A percentile compares a stretch with the other conserved stretches of the same genome.
Conservation (phyloP, 1,140 invertebrate species). For the Drosophila funebris region DNA sequence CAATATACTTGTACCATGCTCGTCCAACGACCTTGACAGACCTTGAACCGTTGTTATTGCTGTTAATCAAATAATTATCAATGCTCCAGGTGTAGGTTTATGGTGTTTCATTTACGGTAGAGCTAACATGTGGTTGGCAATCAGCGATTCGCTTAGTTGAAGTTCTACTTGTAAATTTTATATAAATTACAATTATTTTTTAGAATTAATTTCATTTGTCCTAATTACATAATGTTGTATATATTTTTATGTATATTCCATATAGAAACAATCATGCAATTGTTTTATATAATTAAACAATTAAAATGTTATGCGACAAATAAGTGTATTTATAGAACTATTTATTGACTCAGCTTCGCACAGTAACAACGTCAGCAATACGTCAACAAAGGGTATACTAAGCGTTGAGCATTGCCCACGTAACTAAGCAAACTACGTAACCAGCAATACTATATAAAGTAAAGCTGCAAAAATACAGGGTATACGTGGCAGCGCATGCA, state of each 20-base stretch:
- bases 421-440: not conserved
- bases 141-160: too few relatives aligned
- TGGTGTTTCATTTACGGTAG: not conserved
- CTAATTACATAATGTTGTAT: not conserved
- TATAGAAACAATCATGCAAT: not conserved
- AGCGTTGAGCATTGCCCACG: not conserved
- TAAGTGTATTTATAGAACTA: not conserved
- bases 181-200: too few relatives aligned
- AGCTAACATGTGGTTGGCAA: not conserved
- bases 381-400: not conserved
- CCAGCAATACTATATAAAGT: too few relatives aligned
- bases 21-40: conserved; percentile 71
- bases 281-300: conserved; percentile 37
- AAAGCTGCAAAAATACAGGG: not conserved
- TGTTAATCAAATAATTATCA: conserved; percentile 30
- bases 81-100: conserved; percentile 7
- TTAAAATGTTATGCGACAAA: conserved; percentile 45
- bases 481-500: too few relatives aligned
- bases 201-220: not conserved
- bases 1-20: conserved; percentile 39
- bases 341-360: conserved; percentile 13
- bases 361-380: too few relatives aligned
- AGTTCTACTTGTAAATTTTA: too few relatives aligned
- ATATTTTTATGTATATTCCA: too few relatives aligned
- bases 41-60: conserved; percentile 60